Conservation (phyloP, 1,140 invertebrate species). For the Bombus turneri region DNA sequence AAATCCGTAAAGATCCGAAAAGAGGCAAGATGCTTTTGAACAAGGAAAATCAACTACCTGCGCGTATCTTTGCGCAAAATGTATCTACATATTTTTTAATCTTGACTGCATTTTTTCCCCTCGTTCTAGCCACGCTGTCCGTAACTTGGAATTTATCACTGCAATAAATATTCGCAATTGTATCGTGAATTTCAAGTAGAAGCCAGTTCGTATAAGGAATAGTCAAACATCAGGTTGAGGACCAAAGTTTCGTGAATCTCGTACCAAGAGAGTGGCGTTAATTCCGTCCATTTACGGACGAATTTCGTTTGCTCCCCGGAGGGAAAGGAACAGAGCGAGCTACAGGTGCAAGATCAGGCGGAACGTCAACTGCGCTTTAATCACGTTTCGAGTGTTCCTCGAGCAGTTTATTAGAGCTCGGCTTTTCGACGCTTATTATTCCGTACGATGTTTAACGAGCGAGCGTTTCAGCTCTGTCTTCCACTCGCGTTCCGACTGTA, state of each 20-base stretch:
- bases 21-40: not conserved
- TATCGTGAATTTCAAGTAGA: not conserved
- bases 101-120: not conserved
- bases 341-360: constrained; percentile 39
- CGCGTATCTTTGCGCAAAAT: not conserved
- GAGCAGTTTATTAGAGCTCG: constrained; percentile 33
- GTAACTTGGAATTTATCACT: not conserved
- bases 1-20: not conserved
- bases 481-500: not conserved
- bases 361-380: constrained; percentile 47
- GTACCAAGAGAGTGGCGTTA: constrained; percentile 6
- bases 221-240: not conserved
- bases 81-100: too few relatives aligned
- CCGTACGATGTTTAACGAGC: constrained; percentile 21
- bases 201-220: not conserved
- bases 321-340: constrained; percentile 1
- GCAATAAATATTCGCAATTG: not conserved
- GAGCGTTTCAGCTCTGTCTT: not conserved
- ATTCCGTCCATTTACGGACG: constrained; percentile 29
- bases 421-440: constrained; percentile 31
- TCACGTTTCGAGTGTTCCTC: constrained; percentile 41
- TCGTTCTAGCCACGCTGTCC: not conserved
- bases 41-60: not conserved
- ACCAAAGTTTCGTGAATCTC: constrained; percentile 9
- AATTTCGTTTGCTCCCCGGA: not conserved